These are phyloP conservation scores for Apotomis betuletana DNA, from an alignment of 2,888 invertebrate species.

Conservation along the genomic window DNA sequence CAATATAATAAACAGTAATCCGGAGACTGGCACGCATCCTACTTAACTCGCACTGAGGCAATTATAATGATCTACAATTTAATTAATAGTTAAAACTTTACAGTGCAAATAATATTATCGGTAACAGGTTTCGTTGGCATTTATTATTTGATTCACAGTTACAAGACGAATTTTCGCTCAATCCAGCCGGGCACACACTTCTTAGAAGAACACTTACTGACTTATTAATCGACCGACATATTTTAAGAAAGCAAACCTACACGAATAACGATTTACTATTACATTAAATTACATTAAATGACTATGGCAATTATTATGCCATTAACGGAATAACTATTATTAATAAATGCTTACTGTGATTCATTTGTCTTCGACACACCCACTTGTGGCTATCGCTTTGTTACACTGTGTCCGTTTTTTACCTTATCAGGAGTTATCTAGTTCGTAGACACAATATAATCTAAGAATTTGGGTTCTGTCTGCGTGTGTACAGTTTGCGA, in stretches of 20 bases:
- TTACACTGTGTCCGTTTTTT: slow-evolving; percentile 14
- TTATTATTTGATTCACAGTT: not conserved
- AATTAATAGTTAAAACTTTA: too few relatives aligned
- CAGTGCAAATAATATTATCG: too few relatives aligned
- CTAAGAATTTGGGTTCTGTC: not conserved
- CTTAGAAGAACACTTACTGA: not conserved
- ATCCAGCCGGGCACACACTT: not conserved
- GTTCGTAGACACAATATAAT: slow-evolving; percentile 8
- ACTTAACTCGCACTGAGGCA: too few relatives aligned
- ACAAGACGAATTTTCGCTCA: not conserved
- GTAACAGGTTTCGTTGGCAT: too few relatives aligned
- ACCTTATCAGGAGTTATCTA: slow-evolving; percentile 28
- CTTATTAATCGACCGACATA: not conserved
- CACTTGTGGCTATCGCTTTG: slow-evolving; percentile 17
- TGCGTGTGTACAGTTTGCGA: not conserved
- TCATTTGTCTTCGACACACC: slow-evolving; percentile 23
- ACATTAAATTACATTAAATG: slow-evolving; percentile 5
- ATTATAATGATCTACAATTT: too few relatives aligned
- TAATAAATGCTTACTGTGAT: slow-evolving; percentile 19
- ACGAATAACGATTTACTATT: not conserved
- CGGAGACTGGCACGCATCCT: too few relatives aligned
- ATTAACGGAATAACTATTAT: slow-evolving; percentile 16
- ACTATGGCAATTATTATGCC: slow-evolving; percentile 5
- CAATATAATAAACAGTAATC: too few relatives aligned
- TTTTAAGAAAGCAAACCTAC: not conserved